Evolutionary conservation across 2,888 invertebrate genomes (phyloP), one percentile per base, ranked within the genome.

Genomic region (Drosophila monieri): DNA sequence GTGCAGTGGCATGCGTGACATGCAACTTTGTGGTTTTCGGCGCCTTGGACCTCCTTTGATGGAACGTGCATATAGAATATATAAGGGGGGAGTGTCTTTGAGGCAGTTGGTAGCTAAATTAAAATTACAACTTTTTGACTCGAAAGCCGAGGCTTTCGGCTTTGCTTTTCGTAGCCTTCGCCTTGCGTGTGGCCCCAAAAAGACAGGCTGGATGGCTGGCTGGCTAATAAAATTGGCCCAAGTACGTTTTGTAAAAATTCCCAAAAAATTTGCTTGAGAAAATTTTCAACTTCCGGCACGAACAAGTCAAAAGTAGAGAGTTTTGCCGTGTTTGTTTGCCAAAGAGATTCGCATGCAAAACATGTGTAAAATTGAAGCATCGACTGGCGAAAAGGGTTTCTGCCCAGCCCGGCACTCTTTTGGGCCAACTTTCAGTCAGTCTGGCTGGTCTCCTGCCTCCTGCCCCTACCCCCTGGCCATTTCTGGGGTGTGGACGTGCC

Each of bases 241-340:
- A 86, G 84, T 81, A 79, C 86, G 83, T 79, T 85, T 81, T 85
- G 83, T 73, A 78, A 68, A 76, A 85, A 83, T 83, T 73, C 60
- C 62, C 86, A 85, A 67, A 35, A 66, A 83, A 85, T 83, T 79
- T 76, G 77, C 74, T 79, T 74, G 61, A 70, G 80, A 85, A 85
- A 74, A 76, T 74, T 67, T 74, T 54, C 55, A 78, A 72, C 86
- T 80, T 80, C 84, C 80, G 84, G 80, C 71, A 78, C 58, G 72
- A 71, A 69, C 66, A 35, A 48, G 70, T 56, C 35, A 43, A 35
- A 53, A 30, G 25, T 23, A 14, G 51, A 35, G 46, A 41, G 37
- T 54, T 53, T 12, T 18, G 35, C 41, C 41, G 61, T 71, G 68
- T 68, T 71, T 68, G 72, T 60, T 59, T 55, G 73, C 39, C 48